Base-by-base conservation (phyloP, 2,797 vertebrate species). In the Eulemur albifrons region DNA sequence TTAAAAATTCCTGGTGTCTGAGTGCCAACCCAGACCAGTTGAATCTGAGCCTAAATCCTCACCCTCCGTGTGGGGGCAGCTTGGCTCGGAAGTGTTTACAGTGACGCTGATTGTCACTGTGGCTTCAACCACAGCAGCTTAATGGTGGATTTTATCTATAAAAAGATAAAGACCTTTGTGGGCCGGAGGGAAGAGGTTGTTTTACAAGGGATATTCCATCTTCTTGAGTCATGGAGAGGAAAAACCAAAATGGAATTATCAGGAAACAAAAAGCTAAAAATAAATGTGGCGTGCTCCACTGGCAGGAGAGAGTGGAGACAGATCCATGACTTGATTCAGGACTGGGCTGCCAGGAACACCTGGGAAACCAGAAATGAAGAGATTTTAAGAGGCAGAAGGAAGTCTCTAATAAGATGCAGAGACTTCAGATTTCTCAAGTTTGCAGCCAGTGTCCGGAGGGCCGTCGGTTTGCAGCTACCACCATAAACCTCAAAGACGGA, bases 211-310 rank as follows among this genome's bases (percentile, higher is more conserved):
- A 25, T 38, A 27, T 57, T 50, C 81, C 59, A 81, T 69, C 40
- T 93, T 93, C 43, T 43, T 79, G 76, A 80, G 82, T 75, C 48
- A 80, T 4, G 1, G 10, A 57, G 14, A 61, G 75, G 9, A 9
- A 80, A 70, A 72, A 40, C 30, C 8, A 0, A 86, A 92, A 91
- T 17, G 76, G 72, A 93, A 61, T 88, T 17, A 70, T 81, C 38
- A 50, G 43, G 84, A 97, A 93, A 59, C 35, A 35, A 73, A 77
- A 86, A 52, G 70, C 73, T 96, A 95, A 93, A 85, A 89, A 70
- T 90, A 90, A 83, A 54, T 23, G 21, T 32, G 43, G 20, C 1
- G 0, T 0, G 0, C 27, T 59, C 59, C 1, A 40, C 12, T 17
- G 45, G 57, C 14, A 70, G 93, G 82, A 82, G 63, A 63, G 48